Conservation (phyloP, 1,140 invertebrate species). For the Calycopis cecrops region DNA sequence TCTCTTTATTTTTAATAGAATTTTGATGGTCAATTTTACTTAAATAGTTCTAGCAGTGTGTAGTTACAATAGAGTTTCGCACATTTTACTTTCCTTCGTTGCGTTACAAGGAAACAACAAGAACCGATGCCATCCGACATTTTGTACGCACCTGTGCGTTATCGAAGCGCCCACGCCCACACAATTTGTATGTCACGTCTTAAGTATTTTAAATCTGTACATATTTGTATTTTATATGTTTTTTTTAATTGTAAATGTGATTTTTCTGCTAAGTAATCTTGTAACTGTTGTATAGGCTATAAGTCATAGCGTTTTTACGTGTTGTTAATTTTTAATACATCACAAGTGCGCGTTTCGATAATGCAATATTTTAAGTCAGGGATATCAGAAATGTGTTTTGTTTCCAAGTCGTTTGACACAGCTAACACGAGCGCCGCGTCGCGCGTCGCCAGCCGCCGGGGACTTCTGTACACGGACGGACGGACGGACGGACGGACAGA, state of each 20-base stretch:
- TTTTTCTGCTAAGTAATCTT: constrained; percentile 17
- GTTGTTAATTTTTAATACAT: constrained; percentile 10
- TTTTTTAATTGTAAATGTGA: constrained; percentile 44
- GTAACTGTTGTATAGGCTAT: constrained; percentile 7
- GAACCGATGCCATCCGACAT: constrained; percentile 47
- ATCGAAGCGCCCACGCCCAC: constrained; percentile 36
- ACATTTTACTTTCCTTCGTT: constrained; percentile 44
- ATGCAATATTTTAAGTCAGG: constrained; percentile 35
- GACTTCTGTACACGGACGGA: constrained; percentile 68
- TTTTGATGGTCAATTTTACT: constrained; percentile 73
- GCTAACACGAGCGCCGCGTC: constrained; percentile 62
- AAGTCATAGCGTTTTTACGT: constrained; percentile 12
- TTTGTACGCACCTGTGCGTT: constrained; percentile 26
- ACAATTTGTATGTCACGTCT: constrained; percentile 26
- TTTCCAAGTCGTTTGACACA: constrained; percentile 68
- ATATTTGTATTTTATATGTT: constrained; percentile 50
- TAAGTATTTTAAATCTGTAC: constrained; percentile 55
- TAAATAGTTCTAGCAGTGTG: constrained; percentile 64
- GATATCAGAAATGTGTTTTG: constrained; percentile 48
- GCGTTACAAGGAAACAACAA: constrained; percentile 17
- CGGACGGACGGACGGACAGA: constrained; percentile 17
- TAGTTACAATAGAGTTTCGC: constrained; percentile 51
- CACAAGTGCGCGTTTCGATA: constrained; percentile 33
- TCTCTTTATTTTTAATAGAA: constrained; percentile 73
- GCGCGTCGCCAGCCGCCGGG: constrained; percentile 51